phyloP scores from a whole-genome alignment of 1,140 invertebrate species.

The Heliconius nattereri region DNA sequence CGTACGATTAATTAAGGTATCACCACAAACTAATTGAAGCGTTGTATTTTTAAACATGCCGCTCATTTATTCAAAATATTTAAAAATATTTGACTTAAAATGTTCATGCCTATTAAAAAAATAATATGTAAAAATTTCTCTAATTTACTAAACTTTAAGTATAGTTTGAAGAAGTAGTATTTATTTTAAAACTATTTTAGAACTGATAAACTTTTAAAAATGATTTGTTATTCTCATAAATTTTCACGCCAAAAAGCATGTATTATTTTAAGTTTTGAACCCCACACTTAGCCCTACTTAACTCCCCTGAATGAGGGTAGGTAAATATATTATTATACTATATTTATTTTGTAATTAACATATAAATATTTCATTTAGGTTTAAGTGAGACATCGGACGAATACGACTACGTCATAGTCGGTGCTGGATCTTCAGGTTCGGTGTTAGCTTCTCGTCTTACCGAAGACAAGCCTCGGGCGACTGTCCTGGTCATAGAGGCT shows the following conservation, averaged over 20 bases:
- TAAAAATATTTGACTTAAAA: neutral
- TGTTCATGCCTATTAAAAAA: too few relatives aligned
- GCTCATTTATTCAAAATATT: neutral
- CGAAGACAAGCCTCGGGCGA: conserved; percentile 86
- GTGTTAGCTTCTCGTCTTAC: conserved; percentile 93
- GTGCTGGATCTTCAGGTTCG: conserved; percentile 93
- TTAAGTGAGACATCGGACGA: conserved; percentile 64
- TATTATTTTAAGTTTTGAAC: too few relatives aligned
- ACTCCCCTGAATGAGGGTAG: neutral
- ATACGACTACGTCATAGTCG: conserved; percentile 92
- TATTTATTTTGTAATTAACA: neutral
- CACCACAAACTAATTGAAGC: neutral
- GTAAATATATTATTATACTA: neutral
- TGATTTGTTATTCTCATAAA: too few relatives aligned
- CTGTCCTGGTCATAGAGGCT: conserved; percentile 90
- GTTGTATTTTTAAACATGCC: neutral
- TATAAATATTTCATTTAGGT: conserved; percentile 41
- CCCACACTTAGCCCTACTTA: too few relatives aligned
- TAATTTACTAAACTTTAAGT: too few relatives aligned
- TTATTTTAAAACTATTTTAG: too few relatives aligned
- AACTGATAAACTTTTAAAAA: too few relatives aligned
- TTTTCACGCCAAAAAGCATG: too few relatives aligned
- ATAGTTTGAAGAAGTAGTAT: too few relatives aligned
- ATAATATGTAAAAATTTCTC: too few relatives aligned
- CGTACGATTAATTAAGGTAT: neutral